phyloP scores from a whole-genome alignment of 1,140 invertebrate species.

The Drosophila guanche region DNA sequence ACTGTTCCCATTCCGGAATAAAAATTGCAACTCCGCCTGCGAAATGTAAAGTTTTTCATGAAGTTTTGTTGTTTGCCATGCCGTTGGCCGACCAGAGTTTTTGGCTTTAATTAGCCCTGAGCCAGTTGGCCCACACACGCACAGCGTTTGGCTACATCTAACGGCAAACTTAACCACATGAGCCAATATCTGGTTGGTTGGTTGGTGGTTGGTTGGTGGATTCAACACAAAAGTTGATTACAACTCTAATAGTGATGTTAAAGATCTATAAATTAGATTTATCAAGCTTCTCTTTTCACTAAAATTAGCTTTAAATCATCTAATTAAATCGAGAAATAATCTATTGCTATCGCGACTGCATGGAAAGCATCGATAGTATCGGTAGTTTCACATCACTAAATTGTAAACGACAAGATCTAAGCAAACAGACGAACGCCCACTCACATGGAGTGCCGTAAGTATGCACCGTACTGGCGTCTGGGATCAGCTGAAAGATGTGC shows the following conservation, averaged over 20 bases:
- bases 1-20: slow-evolving; percentile 16
- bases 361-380: too few species aligned
- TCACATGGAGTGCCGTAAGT: slow-evolving; percentile 9
- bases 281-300: too few species aligned
- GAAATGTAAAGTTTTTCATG: slow-evolving; percentile 43
- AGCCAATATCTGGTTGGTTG: too few species aligned
- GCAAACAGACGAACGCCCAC: slow-evolving; percentile 42
- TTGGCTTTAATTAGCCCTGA: slow-evolving; percentile 77
- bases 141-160: slow-evolving; percentile 50
- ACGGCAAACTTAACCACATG: slow-evolving; percentile 62
- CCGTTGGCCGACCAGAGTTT: slow-evolving; percentile 17
- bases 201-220: too few species aligned
- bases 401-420: too few species aligned
- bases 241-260: slow-evolving; percentile 13
- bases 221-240: slow-evolving; percentile 12
- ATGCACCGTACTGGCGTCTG: slow-evolving; percentile 13
- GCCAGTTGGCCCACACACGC: slow-evolving; percentile 68
- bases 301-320: too few species aligned
- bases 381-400: too few species aligned
- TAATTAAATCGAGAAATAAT: too few species aligned
- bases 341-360: too few species aligned
- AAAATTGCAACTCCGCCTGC: slow-evolving; percentile 34
- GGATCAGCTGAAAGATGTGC: slow-evolving; percentile 36
- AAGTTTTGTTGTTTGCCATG: slow-evolving; percentile 31
- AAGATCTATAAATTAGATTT: too few species aligned